Conservation (phyloP, 2,888 invertebrate genomes). For the Nineta flava region DNA sequence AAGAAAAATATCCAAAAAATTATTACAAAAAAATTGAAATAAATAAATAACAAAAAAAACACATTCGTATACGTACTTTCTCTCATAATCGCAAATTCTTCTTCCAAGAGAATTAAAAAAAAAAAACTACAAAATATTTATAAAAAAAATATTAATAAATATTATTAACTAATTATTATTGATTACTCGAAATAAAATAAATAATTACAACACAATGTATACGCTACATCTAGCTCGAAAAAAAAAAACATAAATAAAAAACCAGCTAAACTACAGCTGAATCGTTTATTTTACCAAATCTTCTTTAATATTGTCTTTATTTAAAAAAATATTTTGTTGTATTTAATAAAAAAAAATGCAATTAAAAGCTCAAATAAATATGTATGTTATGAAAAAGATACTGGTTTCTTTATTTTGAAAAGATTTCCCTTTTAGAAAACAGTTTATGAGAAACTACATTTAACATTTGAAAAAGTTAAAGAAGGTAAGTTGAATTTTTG, state of each 20-base stretch:
- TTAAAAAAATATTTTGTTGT: conserved; percentile 75
- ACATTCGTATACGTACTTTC: conserved; percentile 60
- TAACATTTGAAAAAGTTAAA: too few species aligned
- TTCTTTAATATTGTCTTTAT: conserved; percentile 29
- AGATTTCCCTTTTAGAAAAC: too few species aligned
- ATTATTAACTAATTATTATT: conserved; percentile 31
- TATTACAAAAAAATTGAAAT: too few species aligned
- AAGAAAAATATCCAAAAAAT: neutral
- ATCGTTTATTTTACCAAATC: conserved; percentile 63
- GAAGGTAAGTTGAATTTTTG: too few species aligned
- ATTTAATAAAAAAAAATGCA: conserved; percentile 53
- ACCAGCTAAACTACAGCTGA: conserved; percentile 31
- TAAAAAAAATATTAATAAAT: conserved; percentile 12
- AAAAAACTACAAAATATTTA: conserved; percentile 24
- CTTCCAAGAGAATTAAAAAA: conserved; percentile 31
- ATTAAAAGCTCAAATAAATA: conserved; percentile 77
- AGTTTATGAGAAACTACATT: too few species aligned
- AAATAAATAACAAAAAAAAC: conserved; percentile 22
- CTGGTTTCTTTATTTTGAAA: conserved; percentile 28
- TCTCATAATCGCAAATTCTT: conserved; percentile 44
- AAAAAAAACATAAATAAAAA: conserved; percentile 29
- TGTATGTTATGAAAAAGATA: conserved; percentile 60
- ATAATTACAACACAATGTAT: conserved; percentile 59
- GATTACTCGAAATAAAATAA: conserved; percentile 41
- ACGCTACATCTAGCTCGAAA: conserved; percentile 46